Evolutionary conservation across 2,113 vertebrate genomes (phyloP), one percentile per base, ranked within the genome.

Genomic region (Dinomys branickii): DNA sequence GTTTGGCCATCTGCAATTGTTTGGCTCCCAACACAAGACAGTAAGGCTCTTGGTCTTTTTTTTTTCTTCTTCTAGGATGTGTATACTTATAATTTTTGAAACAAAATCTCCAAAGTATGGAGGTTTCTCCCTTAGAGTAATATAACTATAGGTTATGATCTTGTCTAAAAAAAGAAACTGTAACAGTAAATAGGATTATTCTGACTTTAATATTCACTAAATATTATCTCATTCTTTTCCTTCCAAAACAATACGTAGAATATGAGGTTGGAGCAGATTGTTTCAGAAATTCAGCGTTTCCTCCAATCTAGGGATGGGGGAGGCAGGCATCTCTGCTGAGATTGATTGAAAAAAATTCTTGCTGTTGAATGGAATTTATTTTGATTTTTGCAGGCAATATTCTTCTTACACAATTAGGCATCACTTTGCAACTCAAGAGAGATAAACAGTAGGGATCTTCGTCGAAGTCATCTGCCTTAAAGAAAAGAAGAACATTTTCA

Each of bases 401-500:
- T 98, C 96, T 98, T 94, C 0, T 17, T 73, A 96, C 93, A 75
- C 35, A 97, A 95, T 95, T 92, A 88, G 81, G 89, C 30, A 61
- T 88, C 89, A n/a, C 77, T 50, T 94, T 90, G 85, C 33, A 91
- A 41, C 69, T 83, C 63, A 97, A 96, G 77, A 85, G 35, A 97
- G 87, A 61, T 13, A 91, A 54, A 59, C 91, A 67, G 30, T 38
- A 33, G 0, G 65, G 12, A 38, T 94, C 96, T 95, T 84, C 97
- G 59, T 94, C 85, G 69, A 97, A 90, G 91, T 96, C 85, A 95
- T 80, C 98, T 98, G 91, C 44, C 63, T 94, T 83, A 97, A 85
- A 97, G 61, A 96, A 84, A 87, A 91, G 61, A 17, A 88, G n/a
- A 67, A 47, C 41, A 92, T 54, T 78, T 93, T 97, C 52, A 94